Conservation (phyloP, 2,113 vertebrate species). For the Dromiciops gliroides region DNA sequence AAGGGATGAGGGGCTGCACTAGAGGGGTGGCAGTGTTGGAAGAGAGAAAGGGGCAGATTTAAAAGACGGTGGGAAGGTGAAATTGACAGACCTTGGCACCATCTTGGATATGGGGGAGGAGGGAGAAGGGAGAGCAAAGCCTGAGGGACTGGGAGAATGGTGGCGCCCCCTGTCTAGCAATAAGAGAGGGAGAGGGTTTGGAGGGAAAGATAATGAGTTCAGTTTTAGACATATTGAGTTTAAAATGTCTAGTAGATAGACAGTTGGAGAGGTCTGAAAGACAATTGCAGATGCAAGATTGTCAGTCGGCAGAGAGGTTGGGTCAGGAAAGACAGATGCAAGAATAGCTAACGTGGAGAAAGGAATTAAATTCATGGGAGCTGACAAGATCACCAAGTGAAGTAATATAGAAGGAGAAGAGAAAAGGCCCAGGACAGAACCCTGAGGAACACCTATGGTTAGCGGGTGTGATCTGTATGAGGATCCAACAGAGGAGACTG, state of each 20-base stretch:
- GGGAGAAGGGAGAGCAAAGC: neutral
- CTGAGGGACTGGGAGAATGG: neutral
- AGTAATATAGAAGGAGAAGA: neutral
- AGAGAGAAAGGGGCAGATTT: neutral
- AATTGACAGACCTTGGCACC: neutral
- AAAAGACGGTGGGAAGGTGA: neutral
- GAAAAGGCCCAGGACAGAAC: neutral
- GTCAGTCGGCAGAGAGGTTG: neutral
- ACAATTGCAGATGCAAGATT: neutral
- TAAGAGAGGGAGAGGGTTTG: neutral
- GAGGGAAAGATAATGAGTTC: neutral
- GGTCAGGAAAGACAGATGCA: neutral
- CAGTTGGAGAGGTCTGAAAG: neutral
- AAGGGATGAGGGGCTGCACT: neutral
- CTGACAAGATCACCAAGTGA: neutral
- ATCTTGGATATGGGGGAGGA: neutral
- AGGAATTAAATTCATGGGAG: neutral
- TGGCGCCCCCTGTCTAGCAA: neutral
- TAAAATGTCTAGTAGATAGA: neutral
- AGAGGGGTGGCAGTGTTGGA: neutral
- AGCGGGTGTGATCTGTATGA: too few relatives aligned
- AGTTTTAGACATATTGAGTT: neutral
- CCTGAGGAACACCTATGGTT: neutral
- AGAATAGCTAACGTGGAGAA: neutral
- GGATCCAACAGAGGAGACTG: neutral